Evolutionary conservation across 2,797 vertebrate genomes (phyloP).

Genomic region (Rhincodon typus): DNA sequence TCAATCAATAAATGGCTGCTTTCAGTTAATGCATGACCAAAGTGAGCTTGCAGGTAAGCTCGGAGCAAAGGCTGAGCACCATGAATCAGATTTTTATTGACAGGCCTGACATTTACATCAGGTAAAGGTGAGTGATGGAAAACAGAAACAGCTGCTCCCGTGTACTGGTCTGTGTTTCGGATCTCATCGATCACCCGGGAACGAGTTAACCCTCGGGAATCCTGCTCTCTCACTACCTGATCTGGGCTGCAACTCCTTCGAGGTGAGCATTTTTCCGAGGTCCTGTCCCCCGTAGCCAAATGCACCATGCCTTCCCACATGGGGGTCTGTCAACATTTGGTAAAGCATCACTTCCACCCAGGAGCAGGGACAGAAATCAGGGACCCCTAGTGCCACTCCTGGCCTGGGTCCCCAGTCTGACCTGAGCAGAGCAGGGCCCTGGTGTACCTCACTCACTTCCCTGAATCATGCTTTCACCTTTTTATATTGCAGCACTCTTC

Average conservation of each 20-base stretch:
- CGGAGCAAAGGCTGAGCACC: background rate
- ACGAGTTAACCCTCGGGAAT: background rate
- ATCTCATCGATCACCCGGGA: background rate
- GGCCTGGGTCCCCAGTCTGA: too few relatives aligned
- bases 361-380: too few relatives aligned
- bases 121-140: too few relatives aligned
- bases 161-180: background rate
- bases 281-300: background rate
- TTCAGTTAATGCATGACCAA: background rate
- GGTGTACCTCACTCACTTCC: too few relatives aligned
- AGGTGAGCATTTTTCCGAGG: background rate
- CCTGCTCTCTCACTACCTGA: background rate
- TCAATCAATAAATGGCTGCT: background rate
- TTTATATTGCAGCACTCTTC: background rate
- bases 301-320: background rate
- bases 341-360: background rate
- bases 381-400: too few relatives aligned
- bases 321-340: too few relatives aligned
- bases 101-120: conserved; percentile 13
- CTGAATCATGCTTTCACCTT: too few relatives aligned
- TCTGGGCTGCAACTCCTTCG: background rate
- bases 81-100: conserved; percentile 22
- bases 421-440: too few relatives aligned
- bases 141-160: background rate
- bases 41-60: background rate